Evolutionary conservation across 2,888 invertebrate species (phyloP).

Genomic region (Antheraea yamamai): DNA sequence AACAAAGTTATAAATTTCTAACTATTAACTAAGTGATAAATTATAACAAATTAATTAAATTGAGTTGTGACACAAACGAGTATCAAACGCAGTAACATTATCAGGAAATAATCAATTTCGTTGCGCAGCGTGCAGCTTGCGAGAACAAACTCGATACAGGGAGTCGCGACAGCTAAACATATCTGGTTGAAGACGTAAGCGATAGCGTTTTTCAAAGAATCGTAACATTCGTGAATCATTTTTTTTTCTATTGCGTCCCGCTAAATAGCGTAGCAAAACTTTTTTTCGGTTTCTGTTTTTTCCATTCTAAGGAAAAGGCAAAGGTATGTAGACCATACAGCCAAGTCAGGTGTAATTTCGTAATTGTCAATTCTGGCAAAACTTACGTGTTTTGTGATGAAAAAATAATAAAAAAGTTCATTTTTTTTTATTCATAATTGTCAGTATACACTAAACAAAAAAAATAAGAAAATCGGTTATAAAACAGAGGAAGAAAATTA

Average conservation of each 20-base stretch:
- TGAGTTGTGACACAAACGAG: conserved; percentile 13
- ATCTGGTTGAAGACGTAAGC: conserved; percentile 31
- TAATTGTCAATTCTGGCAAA: too few relatives aligned
- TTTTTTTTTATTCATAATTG: too few relatives aligned
- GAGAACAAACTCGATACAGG: conserved; percentile 53
- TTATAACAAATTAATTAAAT: conserved; percentile 21
- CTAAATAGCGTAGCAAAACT: background rate
- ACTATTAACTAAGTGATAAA: conserved; percentile 11
- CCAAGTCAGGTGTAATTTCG: too few relatives aligned
- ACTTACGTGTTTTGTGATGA: too few relatives aligned
- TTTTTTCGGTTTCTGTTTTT: too few relatives aligned
- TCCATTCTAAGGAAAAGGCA: too few relatives aligned
- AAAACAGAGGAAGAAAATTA: too few relatives aligned
- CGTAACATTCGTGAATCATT: background rate
- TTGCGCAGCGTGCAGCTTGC: conserved; percentile 44
- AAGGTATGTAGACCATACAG: too few relatives aligned
- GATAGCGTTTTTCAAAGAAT: conserved; percentile 21
- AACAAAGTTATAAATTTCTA: too few relatives aligned
- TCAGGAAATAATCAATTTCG: conserved; percentile 59
- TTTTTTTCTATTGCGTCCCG: background rate
- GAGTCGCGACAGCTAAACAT: conserved; percentile 45
- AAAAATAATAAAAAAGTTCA: too few relatives aligned
- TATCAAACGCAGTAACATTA: conserved; percentile 32
- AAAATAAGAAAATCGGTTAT: too few relatives aligned
- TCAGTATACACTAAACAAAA: too few relatives aligned